A percentile compares a stretch with the other conserved stretches of the same genome.
These are phyloP conservation scores for Pseudococcus longispinus DNA, from an alignment of 2,888 invertebrate genomes.

Conservation along the genomic window DNA sequence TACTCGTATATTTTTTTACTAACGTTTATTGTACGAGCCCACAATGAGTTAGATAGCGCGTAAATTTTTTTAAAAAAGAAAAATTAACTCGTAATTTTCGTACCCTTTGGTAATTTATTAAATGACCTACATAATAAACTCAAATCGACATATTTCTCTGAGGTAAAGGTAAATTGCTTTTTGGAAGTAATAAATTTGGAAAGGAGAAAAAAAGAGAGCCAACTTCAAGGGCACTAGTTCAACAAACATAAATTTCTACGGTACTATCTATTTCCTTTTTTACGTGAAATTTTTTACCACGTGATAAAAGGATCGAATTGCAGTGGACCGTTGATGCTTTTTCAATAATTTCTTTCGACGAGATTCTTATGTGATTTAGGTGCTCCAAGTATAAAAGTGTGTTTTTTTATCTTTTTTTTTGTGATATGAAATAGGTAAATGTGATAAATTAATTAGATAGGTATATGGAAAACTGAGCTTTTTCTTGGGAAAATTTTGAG, in stretches of 20 bases:
- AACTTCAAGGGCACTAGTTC: conserved; percentile 19
- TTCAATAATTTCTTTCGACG: not conserved
- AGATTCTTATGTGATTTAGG: not conserved
- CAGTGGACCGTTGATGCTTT: not conserved
- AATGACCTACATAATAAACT: conserved; percentile 6
- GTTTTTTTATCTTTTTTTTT: not conserved
- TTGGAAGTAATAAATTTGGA: conserved; percentile 5
- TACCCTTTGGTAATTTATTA: not conserved
- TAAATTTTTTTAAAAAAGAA: not conserved
- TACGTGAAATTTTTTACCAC: not conserved
- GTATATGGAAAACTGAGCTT: not conserved
- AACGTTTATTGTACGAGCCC: not conserved
- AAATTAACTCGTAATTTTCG: not conserved
- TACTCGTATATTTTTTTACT: not conserved
- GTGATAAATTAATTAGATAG: not conserved
- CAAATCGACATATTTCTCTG: conserved; percentile 6
- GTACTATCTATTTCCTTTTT: not conserved
- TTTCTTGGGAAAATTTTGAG: not conserved
- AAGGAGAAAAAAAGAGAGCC: not conserved
- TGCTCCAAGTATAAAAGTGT: not conserved
- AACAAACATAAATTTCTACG: conserved; percentile 15
- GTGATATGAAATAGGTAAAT: not conserved
- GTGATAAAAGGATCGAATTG: not conserved
- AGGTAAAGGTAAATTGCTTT: conserved; percentile 14
- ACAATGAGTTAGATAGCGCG: not conserved